phyloP scores from a whole-genome alignment of 1,140 invertebrate genomes.

The Neotoxoptera formosana region DNA sequence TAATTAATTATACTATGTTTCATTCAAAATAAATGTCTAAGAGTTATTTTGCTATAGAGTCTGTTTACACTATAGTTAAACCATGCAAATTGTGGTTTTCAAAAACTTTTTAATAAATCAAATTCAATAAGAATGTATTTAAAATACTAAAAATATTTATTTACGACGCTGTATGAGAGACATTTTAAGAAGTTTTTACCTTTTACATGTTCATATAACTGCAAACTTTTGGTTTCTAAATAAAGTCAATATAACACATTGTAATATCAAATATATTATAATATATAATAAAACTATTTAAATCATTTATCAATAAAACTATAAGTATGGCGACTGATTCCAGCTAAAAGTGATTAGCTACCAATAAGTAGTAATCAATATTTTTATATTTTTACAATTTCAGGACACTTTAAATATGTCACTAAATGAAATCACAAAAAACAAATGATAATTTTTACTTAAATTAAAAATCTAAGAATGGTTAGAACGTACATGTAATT shows the following conservation, averaged over 20 bases:
- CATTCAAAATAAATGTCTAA: not conserved
- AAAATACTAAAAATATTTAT: not conserved
- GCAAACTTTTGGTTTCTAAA: not conserved
- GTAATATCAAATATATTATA: not conserved
- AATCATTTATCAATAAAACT: not conserved
- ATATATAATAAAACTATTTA: not conserved
- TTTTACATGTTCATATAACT: not conserved
- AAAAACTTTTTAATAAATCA: not conserved
- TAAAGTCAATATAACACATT: not conserved
- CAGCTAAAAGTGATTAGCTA: not conserved
- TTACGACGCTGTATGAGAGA: not conserved
- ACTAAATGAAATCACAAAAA: not conserved
- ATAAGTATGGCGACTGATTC: not conserved
- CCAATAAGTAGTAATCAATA: not conserved
- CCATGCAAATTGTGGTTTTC: not conserved
- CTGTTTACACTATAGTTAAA: not conserved
- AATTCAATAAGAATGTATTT: not conserved
- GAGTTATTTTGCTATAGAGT: not conserved
- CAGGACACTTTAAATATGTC: not conserved
- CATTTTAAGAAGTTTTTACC: not conserved
- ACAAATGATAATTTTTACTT: not conserved
- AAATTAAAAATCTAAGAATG: not conserved
- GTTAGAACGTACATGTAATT: not conserved
- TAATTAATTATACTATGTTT: slow-evolving; percentile 3
- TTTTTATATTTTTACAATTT: not conserved